Conservation (phyloP, 2,888 invertebrate species). For the Branchellion lobata region DNA sequence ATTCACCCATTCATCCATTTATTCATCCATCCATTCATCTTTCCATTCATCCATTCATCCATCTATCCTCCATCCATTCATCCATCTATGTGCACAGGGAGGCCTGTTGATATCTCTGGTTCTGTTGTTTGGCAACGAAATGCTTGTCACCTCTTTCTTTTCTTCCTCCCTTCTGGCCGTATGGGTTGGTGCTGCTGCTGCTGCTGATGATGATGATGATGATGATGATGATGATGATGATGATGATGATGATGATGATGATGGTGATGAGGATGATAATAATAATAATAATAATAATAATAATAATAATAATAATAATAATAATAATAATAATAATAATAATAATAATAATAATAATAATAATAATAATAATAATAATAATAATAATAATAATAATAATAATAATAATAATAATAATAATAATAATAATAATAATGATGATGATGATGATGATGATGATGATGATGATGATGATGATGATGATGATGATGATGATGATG, state of each 20-base stretch:
- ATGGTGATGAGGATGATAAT: constrained; percentile 38
- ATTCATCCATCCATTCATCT: no score
- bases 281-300: constrained; percentile 40
- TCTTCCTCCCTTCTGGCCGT: constrained; percentile 62
- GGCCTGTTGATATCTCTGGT: constrained; percentile 63
- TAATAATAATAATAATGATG: constrained; percentile 40
- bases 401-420: constrained; percentile 42
- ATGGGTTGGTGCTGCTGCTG: constrained; percentile 55
- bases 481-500: constrained; percentile 52
- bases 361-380: constrained; percentile 39
- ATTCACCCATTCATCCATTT: no score
- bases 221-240: constrained; percentile 44
- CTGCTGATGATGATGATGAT: constrained; percentile 41
- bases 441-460: constrained; percentile 44
- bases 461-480: constrained; percentile 41
- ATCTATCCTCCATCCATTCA: background rate
- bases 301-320: constrained; percentile 42
- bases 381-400: constrained; percentile 40
- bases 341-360: constrained; percentile 42
- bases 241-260: constrained; percentile 40
- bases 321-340: constrained; percentile 37
- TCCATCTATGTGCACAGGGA: constrained; percentile 56
- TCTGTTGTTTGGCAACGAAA: constrained; percentile 67
- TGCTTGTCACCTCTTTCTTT: constrained; percentile 67
- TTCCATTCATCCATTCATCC: background rate